Conservation (phyloP, 2,797 vertebrate genomes). For the Neosalanx taihuensis region DNA sequence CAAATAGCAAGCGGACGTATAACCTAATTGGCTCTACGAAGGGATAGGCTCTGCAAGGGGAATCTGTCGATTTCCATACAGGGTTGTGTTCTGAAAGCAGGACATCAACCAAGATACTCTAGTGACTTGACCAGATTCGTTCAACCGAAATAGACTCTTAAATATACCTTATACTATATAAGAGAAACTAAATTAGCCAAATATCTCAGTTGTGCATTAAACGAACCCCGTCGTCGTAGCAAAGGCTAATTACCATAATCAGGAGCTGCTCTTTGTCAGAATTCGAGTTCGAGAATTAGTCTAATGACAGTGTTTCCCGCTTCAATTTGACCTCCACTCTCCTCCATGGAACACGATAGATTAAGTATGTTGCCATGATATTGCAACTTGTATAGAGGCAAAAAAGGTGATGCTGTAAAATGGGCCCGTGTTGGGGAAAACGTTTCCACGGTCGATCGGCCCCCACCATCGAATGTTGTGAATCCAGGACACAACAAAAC, state of each 20-base stretch:
- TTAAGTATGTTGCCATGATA: slow-evolving; percentile 45
- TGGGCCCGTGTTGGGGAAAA: background rate
- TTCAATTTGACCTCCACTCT: slow-evolving; percentile 35
- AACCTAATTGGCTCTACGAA: slow-evolving; percentile 19
- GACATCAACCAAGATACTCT: background rate
- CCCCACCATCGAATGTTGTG: too few relatives aligned
- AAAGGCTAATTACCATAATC: slow-evolving; percentile 57
- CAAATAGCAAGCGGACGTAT: slow-evolving; percentile 14
- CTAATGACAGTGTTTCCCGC: slow-evolving; percentile 51
- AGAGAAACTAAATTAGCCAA: slow-evolving; percentile 48
- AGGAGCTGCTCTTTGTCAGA: slow-evolving; percentile 35
- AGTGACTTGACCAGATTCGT: background rate
- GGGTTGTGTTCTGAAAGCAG: background rate
- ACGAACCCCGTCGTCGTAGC: slow-evolving; percentile 48
- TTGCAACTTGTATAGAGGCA: slow-evolving; percentile 17
- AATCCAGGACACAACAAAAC: too few relatives aligned
- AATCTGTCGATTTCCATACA: background rate
- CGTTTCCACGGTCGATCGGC: too few relatives aligned
- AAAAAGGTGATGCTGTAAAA: background rate
- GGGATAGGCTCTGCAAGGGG: slow-evolving; percentile 1
- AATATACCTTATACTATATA: background rate
- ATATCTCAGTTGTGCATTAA: slow-evolving; percentile 48
- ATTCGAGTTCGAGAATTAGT: slow-evolving; percentile 53
- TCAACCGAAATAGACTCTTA: background rate
- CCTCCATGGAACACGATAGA: slow-evolving; percentile 36